Base-by-base conservation (phyloP, 2,888 invertebrate genomes). In the Augochlorella aurata region DNA sequence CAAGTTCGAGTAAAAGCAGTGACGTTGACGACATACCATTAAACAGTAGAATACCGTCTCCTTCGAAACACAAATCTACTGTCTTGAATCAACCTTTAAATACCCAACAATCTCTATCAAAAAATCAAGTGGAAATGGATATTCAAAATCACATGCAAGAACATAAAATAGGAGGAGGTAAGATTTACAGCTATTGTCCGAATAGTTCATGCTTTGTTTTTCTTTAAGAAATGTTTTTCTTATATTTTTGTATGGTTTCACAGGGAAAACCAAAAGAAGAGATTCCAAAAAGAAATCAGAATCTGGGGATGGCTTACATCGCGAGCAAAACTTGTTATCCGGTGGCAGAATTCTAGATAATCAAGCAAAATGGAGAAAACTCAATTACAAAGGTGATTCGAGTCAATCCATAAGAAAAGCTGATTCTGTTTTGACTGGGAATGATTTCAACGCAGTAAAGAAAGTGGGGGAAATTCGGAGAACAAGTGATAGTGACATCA, bases 221-320 rank as follows among this genome's bases (percentile, higher is more conserved):
- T 1, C 8, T 72, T 24, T 10, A 50, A 68, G 0, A 47, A 50
- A 5, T 50, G n/a, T 50, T 24, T 58, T 21, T 24, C 29, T 67
- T 65, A 65, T 9, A 8, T 44, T n/a, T 50, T 44, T 44, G 8
- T 14, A 50, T 29, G 47, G 54, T 85, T 78, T 87, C 78, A 2
- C 81, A 93, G 93, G 93, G 58, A 94, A 94, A 91, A 93, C 93
- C 74, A 94, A 94, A 88, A 94, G 94, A 91, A 95, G 95, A 91
- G 95, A 95, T 89, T 95, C 95, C 93, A 94, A 95, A 90, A 95
- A 95, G 91, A 95, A 95, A 89, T 92, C 94, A 84, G 92, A 95
- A 85, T 94, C 95, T 79, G 95, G 95, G 77, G 95, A 95, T 81
- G 95, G 95, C 66, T 94, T 93, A 77, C 93, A 93, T 83, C 92